These are phyloP conservation scores for Ennomos erosarius DNA, from an alignment of 2,888 invertebrate species.

Conservation along the genomic window DNA sequence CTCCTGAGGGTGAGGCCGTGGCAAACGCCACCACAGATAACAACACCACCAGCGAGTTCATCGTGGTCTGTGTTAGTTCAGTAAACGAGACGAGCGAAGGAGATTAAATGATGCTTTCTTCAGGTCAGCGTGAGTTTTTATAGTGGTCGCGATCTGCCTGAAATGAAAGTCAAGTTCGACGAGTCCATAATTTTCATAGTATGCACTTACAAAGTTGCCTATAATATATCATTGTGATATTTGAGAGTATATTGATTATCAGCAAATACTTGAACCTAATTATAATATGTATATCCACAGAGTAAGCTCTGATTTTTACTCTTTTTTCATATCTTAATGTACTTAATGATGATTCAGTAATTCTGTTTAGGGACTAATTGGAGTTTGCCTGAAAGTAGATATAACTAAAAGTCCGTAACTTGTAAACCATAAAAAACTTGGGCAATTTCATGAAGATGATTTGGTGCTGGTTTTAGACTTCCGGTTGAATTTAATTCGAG, in stretches of 20 bases:
- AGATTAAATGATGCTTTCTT: constrained; percentile 79
- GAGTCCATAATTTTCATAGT: constrained; percentile 58
- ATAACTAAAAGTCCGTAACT: no score
- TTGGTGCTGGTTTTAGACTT: no score
- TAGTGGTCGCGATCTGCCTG: constrained; percentile 58
- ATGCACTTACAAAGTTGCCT: constrained; percentile 41
- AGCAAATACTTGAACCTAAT: constrained; percentile 17
- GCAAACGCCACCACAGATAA: constrained; percentile 84
- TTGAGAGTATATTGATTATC: constrained; percentile 9
- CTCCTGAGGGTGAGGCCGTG: constrained; percentile 59
- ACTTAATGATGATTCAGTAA: no score
- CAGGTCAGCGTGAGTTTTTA: constrained; percentile 64
- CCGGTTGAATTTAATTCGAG: no score
- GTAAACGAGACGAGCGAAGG: constrained; percentile 63
- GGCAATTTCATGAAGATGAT: no score
- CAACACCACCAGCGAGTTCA: constrained; percentile 87
- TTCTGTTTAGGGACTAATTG: no score
- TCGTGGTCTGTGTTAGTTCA: constrained; percentile 85
- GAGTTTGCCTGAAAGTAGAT: no score
- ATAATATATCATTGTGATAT: constrained; percentile 30
- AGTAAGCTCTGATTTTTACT: no score
- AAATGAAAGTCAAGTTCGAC: constrained; percentile 80
- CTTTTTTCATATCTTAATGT: no score
- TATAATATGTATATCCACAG: neutral
- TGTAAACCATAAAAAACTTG: no score